These are phyloP conservation scores for Trachythela sp. DNA, from an alignment of 64 coral and sea anemone species.

Conservation along the genomic window DNA sequence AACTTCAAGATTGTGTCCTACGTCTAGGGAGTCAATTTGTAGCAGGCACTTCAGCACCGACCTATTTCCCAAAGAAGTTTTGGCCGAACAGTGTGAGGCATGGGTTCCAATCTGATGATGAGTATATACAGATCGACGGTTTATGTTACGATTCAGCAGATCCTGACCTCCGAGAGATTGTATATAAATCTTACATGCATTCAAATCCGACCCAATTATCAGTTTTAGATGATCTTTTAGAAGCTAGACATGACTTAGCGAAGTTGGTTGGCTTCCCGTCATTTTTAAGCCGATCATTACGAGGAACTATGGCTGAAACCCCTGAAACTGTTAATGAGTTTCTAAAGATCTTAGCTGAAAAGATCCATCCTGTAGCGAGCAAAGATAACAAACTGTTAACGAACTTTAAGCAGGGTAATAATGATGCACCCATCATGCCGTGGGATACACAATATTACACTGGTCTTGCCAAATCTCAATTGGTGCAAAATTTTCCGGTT, in stretches of 20 bases:
- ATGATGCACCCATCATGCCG: slow-evolving; percentile 53
- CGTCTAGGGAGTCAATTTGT: slow-evolving; percentile 73
- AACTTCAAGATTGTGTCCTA: slow-evolving; percentile 71
- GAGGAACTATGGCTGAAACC: slow-evolving; percentile 84
- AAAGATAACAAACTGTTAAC: slow-evolving; percentile 63
- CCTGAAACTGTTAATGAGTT: slow-evolving; percentile 85
- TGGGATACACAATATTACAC: slow-evolving; percentile 96
- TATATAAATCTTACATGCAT: slow-evolving; percentile 60
- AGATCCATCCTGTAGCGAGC: slow-evolving; percentile 65
- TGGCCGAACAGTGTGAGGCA: slow-evolving; percentile 55
- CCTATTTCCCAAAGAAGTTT: slow-evolving; percentile 38
- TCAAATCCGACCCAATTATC: slow-evolving; percentile 52
- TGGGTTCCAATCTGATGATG: slow-evolving; percentile 55
- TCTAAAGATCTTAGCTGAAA: slow-evolving; percentile 53
- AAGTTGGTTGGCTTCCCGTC: slow-evolving; percentile 71
- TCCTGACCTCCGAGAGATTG: slow-evolving; percentile 62
- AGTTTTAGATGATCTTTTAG: slow-evolving; percentile 57
- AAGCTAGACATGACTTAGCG: slow-evolving; percentile 63
- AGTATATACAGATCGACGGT: slow-evolving; percentile 70
- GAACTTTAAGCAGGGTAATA: slow-evolving; percentile 55
- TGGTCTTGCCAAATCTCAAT: slow-evolving; percentile 64
- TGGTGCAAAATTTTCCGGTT: slow-evolving; percentile 53
- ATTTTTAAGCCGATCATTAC: slow-evolving; percentile 70
- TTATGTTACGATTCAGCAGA: slow-evolving; percentile 69
- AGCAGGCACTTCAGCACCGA: slow-evolving; percentile 57